Evolutionary conservation across 2,888 invertebrate species (phyloP), one percentile per base, ranked within the genome.

Genomic region (Nemotelus nigrinus): DNA sequence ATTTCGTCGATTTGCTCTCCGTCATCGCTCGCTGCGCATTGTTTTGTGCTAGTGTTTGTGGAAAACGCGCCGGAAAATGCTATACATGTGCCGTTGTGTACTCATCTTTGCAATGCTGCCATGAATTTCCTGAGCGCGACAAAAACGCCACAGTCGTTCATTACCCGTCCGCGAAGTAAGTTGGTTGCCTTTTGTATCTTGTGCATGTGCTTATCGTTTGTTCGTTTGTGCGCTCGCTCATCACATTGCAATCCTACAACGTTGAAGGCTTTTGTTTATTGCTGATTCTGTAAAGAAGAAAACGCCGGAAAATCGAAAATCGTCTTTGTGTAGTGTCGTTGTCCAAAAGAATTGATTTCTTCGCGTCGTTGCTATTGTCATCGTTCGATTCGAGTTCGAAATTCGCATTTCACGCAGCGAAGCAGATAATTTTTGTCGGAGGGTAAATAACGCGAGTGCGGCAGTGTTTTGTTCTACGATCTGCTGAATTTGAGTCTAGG

Each of bases 131-230:
- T 25, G 25, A 25, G 25, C 25, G 25, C 25, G 25, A 25, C 25
- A 25, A 25, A 25, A 25, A 25, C 25, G 25, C 25, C 63, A 45
- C 57, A 55, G 71, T 71, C 57, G 57, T 71, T 71, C 53, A 57
- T 57, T 71, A 57, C 57, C 71, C 53, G 71, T 71, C 57, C 71
- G 57, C 41, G 71, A 3, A 43, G n/a, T n/a, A 71, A 55, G 55
- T 55, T 41, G 6, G n/a, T 8, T 45, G 10, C 47, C 39, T 10
- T 44, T 45, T 45, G 67, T 45, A 44, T 10, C 45, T 67, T 25
- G 25, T 25, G 25, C 25, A 25, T 25, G 25, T 25, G 25, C 25
- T 25, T 25, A 41, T 63, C 60, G 64, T 43, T n/a, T 68, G 44
- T 71, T 65, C 10, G 65, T 65, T 65, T 65, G 65, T 65, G 65